Base-by-base conservation (phyloP, 1,140 invertebrate genomes). In the Dendroctonus valens region DNA sequence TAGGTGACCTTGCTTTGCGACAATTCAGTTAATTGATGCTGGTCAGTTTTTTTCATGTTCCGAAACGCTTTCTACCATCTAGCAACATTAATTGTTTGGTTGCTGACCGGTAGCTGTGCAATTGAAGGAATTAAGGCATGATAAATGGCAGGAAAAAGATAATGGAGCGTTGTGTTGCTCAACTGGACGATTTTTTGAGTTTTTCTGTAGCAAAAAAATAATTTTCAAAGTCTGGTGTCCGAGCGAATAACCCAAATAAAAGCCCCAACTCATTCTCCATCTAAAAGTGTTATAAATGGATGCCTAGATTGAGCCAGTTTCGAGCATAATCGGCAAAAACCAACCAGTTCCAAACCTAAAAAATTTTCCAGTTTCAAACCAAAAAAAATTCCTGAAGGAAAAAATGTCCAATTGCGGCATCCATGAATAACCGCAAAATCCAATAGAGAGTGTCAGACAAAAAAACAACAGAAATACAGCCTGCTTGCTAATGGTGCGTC, bases 31-130 rank as follows among this genome's bases (percentile, higher is more conserved):
- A 48, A 48, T 48, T 14, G 46, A 48, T 11, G 11, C 46, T 8
- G 46, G 46, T 48, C 14, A 48, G 7, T 48, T 48, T 48, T n/a
- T 48, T n/a, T 48, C 26, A 26, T 26, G 3, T 48, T 14, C 11
- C 46, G 14, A 48, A 48, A 14, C 14, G 46, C 46, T 48, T 48
- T 48, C 46, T 48, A 48, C 46, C 14, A 48, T 7, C 46, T 7
- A 48, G 46, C 11, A 14, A 11, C 46, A 11, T 48, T 48, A 48
- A 48, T 48, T 48, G 46, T 5, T 48, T 48, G 46, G 1, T 48
- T 48, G 46, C 46, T 48, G 46, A 48, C 46, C 46, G 46, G 46
- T 5, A 48, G 5, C 11, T 48, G 11, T 48, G 11, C 46, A 48
- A 48, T 48, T 48, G 46, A 14, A 11, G 11, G 46, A 48, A 48